Percentiles rank a stretch among this genome's conserved stretches.
Evolutionary conservation across 2,888 invertebrate species (phyloP).

Genomic region (Bursaphelenchus okinawaensis): DNA sequence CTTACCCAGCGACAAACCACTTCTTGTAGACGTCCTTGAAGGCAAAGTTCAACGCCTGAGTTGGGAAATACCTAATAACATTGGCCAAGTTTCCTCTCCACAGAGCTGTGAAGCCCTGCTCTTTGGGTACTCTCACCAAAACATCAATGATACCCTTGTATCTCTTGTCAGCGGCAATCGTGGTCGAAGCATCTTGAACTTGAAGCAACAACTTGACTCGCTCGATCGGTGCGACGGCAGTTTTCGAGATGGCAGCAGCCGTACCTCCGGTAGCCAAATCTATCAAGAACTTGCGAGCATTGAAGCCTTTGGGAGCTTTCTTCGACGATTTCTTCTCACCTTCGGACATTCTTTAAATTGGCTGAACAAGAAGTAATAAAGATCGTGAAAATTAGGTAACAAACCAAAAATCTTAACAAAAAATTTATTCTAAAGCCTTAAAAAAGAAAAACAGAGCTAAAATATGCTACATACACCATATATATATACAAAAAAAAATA

Average conservation of each 20-base stretch:
- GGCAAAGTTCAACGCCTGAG: constrained; percentile 87
- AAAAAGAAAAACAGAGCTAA: too few relatives aligned
- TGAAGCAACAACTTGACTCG: constrained; percentile 79
- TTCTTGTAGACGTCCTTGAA: constrained; percentile 67
- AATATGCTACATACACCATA: too few relatives aligned
- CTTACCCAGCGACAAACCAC: constrained; percentile 36
- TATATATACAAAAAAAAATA: too few relatives aligned
- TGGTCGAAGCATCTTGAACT: constrained; percentile 53
- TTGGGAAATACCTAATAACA: constrained; percentile 72
- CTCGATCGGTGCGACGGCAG: constrained; percentile 88
- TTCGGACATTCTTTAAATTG: neutral
- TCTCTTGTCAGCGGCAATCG: constrained; percentile 49
- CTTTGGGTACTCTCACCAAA: constrained; percentile 50
- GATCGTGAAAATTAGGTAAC: neutral
- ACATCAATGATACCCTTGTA: constrained; percentile 57
- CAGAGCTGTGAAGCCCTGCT: constrained; percentile 59
- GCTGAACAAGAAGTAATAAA: neutral
- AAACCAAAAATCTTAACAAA: neutral
- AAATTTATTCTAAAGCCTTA: too few relatives aligned
- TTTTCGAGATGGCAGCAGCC: constrained; percentile 80
- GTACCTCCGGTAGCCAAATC: constrained; percentile 40
- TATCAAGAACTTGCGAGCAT: constrained; percentile 34
- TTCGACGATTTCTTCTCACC: neutral
- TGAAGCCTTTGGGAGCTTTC: constrained; percentile 24
- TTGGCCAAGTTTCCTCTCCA: constrained; percentile 60